A percentile compares a stretch with the other conserved stretches of the same genome.
Evolutionary conservation across 2,113 vertebrate species (phyloP).

Genomic region (Redunca redunca): DNA sequence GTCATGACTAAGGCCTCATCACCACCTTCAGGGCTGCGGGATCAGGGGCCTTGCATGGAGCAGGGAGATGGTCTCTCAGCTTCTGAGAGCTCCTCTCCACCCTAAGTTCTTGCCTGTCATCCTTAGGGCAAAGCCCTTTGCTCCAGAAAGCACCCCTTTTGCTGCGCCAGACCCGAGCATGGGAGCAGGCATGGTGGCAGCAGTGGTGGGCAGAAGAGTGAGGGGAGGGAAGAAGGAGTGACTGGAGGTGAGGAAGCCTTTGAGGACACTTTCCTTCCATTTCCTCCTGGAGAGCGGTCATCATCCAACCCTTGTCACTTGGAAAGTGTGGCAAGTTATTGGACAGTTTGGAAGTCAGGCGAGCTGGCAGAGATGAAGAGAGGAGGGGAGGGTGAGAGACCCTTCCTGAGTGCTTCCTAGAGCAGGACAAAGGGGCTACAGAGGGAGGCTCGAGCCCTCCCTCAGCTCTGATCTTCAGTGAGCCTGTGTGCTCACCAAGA

Average conservation of each 20-base stretch:
- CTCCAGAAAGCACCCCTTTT: neutral
- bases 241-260: neutral
- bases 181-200: neutral
- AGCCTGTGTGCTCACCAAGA: slow-evolving; percentile 10
- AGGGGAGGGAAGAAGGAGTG: neutral
- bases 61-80: neutral
- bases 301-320: neutral
- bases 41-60: neutral
- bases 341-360: neutral
- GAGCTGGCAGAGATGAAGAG: neutral
- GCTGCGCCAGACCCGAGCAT: neutral
- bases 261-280: neutral
- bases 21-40: neutral
- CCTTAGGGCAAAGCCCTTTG: neutral
- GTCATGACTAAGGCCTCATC: neutral
- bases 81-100: neutral
- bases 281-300: neutral
- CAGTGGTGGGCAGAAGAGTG: neutral
- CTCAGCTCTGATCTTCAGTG: neutral
- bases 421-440: neutral
- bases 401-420: neutral
- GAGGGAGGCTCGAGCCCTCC: neutral
- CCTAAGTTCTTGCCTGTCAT: neutral
- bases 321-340: neutral
- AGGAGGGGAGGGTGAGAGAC: neutral